phyloP scores from a whole-genome alignment of 2,797 vertebrate genomes.

The Furcifer pardalis region DNA sequence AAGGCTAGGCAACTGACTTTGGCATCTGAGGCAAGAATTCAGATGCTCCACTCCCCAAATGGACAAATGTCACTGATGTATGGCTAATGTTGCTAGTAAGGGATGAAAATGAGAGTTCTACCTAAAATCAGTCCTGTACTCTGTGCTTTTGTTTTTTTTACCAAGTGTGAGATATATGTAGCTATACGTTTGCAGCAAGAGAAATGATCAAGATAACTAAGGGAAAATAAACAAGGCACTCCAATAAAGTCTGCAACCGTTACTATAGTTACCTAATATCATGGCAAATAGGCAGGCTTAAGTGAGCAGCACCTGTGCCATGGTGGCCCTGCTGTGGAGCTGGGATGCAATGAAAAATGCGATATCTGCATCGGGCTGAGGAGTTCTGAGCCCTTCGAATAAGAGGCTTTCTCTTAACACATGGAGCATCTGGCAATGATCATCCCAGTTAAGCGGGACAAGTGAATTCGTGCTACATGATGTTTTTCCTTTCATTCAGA shows the following conservation, averaged over 20 bases:
- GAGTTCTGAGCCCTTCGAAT: background rate
- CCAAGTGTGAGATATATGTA: background rate
- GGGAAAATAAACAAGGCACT: slow-evolving; percentile 52
- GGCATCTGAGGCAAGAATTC: too few relatives aligned
- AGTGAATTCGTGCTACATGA: slow-evolving; percentile 20
- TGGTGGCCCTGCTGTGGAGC: slow-evolving; percentile 7
- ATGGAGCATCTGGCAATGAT: slow-evolving; percentile 15
- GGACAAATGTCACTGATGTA: background rate
- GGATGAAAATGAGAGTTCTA: background rate
- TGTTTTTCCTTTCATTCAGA: slow-evolving; percentile 20
- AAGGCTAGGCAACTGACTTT: too few relatives aligned
- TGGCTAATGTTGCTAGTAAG: background rate
- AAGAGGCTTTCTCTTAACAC: slow-evolving; percentile 15
- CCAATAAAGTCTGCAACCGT: slow-evolving; percentile 50
- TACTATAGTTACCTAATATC: slow-evolving; percentile 66
- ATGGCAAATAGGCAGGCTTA: slow-evolving; percentile 33
- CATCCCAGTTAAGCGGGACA: slow-evolving; percentile 8
- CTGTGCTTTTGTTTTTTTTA: slow-evolving; percentile 18
- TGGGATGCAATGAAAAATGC: slow-evolving; percentile 18
- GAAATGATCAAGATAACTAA: slow-evolving; percentile 39
- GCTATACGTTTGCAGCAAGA: background rate
- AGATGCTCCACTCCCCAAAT: too few relatives aligned
- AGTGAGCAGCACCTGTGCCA: slow-evolving; percentile 43
- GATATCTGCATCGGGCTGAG: background rate
- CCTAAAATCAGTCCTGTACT: background rate